These are phyloP conservation scores for Muscicapa striata DNA, from an alignment of 2,797 vertebrate species.

Conservation along the genomic window DNA sequence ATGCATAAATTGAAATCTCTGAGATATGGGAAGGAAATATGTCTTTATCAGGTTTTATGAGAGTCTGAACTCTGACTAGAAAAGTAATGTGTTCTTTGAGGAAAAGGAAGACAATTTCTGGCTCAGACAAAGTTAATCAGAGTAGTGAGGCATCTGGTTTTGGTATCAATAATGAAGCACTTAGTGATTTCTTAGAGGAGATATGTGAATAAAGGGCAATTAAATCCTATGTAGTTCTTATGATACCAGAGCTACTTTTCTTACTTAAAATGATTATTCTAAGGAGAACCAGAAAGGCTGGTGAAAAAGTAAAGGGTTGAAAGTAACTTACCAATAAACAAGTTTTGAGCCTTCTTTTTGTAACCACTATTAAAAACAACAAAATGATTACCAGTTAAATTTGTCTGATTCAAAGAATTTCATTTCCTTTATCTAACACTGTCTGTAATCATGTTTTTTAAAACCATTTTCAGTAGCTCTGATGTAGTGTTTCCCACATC, in stretches of 20 bases:
- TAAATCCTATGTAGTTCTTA: neutral
- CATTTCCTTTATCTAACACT: neutral
- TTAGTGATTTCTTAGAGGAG: constrained; percentile 1
- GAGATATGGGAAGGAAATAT: neutral
- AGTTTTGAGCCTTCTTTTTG: neutral
- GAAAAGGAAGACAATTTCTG: neutral
- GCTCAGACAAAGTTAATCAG: neutral
- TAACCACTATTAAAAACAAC: neutral
- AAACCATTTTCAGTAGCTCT: neutral
- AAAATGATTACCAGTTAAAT: neutral
- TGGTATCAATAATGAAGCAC: neutral
- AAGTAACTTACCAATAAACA: neutral
- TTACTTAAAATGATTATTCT: neutral
- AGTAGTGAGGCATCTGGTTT: neutral
- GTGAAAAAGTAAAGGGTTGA: neutral
- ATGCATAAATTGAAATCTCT: constrained; percentile 29
- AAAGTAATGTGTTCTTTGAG: constrained; percentile 17
- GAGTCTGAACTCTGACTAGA: constrained; percentile 14
- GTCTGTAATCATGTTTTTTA: neutral
- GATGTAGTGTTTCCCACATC: fast-evolving
- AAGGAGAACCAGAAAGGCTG: neutral
- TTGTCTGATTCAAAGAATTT: neutral
- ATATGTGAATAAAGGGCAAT: neutral
- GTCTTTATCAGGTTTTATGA: neutral
- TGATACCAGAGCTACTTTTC: neutral